Evolutionary conservation across 2,113 vertebrate genomes (phyloP).

Genomic region (Lepisosteus osseus): DNA sequence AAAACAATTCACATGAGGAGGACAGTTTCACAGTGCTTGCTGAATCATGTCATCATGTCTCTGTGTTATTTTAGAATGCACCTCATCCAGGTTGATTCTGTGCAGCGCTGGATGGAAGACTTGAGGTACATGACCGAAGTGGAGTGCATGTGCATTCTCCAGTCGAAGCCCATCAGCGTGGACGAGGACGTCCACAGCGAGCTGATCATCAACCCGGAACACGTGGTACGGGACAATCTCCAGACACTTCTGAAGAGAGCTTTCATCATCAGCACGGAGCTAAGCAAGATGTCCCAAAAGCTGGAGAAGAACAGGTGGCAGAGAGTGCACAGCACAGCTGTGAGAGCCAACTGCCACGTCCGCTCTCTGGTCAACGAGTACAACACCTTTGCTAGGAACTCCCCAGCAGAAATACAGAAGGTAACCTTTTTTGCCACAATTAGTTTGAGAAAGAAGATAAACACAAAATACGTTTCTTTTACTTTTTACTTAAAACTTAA

Average conservation of each 20-base stretch:
- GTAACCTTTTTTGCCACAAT: constrained; percentile 43
- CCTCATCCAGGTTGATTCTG: constrained; percentile 87
- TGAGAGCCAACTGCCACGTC: constrained; percentile 85
- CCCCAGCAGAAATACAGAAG: constrained; percentile 80
- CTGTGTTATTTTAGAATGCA: constrained; percentile 59
- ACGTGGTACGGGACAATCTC: constrained; percentile 72
- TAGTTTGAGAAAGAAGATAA: too few relatives aligned
- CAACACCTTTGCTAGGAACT: constrained; percentile 49
- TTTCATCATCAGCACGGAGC: constrained; percentile 89
- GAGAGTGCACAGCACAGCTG: constrained; percentile 84
- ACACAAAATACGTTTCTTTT: too few relatives aligned
- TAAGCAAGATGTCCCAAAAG: constrained; percentile 88
- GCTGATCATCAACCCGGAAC: constrained; percentile 71
- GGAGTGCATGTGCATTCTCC: constrained; percentile 95
- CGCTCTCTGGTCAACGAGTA: constrained; percentile 88
- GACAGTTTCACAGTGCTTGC: too few relatives aligned
- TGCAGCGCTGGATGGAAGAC: constrained; percentile 98
- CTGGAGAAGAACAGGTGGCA: constrained; percentile 90
- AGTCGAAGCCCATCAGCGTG: constrained; percentile 89
- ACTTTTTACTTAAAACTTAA: too few relatives aligned
- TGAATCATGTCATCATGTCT: too few relatives aligned
- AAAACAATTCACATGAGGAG: neutral
- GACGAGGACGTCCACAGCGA: constrained; percentile 84
- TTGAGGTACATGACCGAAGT: constrained; percentile 94
- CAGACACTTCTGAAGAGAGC: constrained; percentile 86